Base-by-base conservation (phyloP, 2,113 vertebrate genomes). In the Embiotoca jacksoni region DNA sequence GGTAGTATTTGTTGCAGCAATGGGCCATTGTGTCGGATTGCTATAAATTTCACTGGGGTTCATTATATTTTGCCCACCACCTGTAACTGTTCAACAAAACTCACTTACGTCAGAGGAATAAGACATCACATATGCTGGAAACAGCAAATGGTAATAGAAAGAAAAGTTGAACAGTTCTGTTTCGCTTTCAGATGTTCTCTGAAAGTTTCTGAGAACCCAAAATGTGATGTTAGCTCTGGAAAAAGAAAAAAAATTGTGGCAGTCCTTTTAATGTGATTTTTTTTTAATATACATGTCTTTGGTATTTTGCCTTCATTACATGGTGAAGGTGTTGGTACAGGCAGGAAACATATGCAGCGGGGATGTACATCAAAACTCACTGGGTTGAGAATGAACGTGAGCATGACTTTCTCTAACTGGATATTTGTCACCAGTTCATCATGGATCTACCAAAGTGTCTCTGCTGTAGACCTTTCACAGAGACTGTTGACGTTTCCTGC, bases 31-130 rank as follows among this genome's bases (percentile, higher is more conserved):
- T 65, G 37, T 30, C 41, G 31, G 1, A 69, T 31, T 35, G 56
- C 7, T 47, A 36, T 7, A 32, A 46, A 75, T 76, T 59, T 76
- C 59, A 32, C 59, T 73, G 58, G 33, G 66, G 57, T 60, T 72
- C 13, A 59, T 67, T 56, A 37, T 54, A 16, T 62, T 15, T 35
- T 53, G 59, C 63, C 44, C 11, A 23, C n/a, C 23, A 15, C 11
- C 39, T 39, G n/a, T 55, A 68, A 52, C 56, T 15, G 61, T 57
- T 61, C 54, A 56, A 32, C 56, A 14, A 23, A 9, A 41, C 3
- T 41, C 39, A 3, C 11, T 71, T 13, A 54, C 60, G 41, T 16
- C 41, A 53, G 4, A 32, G 9, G 39, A 36, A 50, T 50, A 30
- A 62, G 72, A 63, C 37, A 30, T 41, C 55, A 23, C 23, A 37